These are phyloP conservation scores for Elanus axillaris DNA, from an alignment of 2,113 vertebrate genomes.

Conservation along the genomic window DNA sequence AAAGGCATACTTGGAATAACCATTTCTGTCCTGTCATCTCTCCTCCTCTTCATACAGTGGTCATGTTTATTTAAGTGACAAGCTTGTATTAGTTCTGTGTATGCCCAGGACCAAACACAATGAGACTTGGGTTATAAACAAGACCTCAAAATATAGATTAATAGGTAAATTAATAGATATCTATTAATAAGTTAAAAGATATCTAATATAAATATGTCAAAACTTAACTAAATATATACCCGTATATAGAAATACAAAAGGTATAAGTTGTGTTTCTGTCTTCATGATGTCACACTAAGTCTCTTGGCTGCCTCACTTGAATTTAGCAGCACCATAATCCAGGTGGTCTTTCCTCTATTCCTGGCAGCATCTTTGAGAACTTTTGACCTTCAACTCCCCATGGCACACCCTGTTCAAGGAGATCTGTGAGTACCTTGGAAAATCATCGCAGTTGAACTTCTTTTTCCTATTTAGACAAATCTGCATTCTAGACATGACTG, in stretches of 20 bases:
- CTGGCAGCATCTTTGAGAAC: neutral
- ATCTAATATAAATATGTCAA: neutral
- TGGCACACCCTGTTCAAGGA: neutral
- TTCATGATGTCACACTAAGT: neutral
- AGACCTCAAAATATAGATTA: neutral
- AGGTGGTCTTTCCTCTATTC: neutral
- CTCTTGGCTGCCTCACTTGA: neutral
- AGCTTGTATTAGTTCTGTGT: neutral
- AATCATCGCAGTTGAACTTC: neutral
- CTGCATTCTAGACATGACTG: neutral
- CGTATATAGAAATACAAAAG: neutral
- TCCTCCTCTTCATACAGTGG: neutral
- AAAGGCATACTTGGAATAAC: neutral
- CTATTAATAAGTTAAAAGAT: neutral
- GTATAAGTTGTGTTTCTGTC: neutral
- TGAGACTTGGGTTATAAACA: neutral
- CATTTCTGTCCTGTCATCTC: neutral
- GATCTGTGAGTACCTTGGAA: neutral
- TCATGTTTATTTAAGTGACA: neutral
- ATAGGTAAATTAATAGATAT: neutral
- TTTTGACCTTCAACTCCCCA: neutral
- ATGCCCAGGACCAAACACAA: neutral
- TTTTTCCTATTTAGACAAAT: neutral
- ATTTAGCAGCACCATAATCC: neutral
- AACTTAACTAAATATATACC: neutral